phyloP scores from a whole-genome alignment of 1,140 invertebrate genomes.

The Coelopa frigida region DNA sequence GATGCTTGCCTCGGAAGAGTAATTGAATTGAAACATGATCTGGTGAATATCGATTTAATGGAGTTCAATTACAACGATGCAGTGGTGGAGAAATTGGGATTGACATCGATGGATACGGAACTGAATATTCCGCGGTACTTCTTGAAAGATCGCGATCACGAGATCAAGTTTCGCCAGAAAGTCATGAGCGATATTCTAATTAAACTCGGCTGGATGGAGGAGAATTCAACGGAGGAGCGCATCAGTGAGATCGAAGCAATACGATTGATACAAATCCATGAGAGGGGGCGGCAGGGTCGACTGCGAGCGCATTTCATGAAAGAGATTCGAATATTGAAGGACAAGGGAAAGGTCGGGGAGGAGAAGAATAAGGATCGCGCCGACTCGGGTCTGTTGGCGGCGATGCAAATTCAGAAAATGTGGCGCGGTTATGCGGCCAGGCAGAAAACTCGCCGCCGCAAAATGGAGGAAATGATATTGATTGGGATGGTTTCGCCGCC shows the following conservation, averaged over 20 bases:
- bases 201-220: constrained; percentile 61
- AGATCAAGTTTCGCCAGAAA: constrained; percentile 52
- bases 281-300: constrained; percentile 81
- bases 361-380: constrained; percentile 50
- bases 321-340: constrained; percentile 72
- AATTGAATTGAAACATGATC: constrained; percentile 72
- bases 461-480: constrained; percentile 76
- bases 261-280: constrained; percentile 78
- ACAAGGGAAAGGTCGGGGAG: constrained; percentile 56
- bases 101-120: constrained; percentile 61
- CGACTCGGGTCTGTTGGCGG: constrained; percentile 52
- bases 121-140: constrained; percentile 63
- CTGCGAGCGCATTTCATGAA: constrained; percentile 81
- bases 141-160: constrained; percentile 55
- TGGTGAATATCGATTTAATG: constrained; percentile 76
- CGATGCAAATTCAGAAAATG: constrained; percentile 71
- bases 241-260: constrained; percentile 78
- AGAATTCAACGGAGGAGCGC: constrained; percentile 47
- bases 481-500: constrained; percentile 65
- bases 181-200: constrained; percentile 60
- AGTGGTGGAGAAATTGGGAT: constrained; percentile 53
- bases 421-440: constrained; percentile 74
- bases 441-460: constrained; percentile 58
- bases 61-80: constrained; percentile 85
- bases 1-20: constrained; percentile 74